phyloP scores from a whole-genome alignment of 2,113 vertebrate genomes.

The Henicopernis longicauda region DNA sequence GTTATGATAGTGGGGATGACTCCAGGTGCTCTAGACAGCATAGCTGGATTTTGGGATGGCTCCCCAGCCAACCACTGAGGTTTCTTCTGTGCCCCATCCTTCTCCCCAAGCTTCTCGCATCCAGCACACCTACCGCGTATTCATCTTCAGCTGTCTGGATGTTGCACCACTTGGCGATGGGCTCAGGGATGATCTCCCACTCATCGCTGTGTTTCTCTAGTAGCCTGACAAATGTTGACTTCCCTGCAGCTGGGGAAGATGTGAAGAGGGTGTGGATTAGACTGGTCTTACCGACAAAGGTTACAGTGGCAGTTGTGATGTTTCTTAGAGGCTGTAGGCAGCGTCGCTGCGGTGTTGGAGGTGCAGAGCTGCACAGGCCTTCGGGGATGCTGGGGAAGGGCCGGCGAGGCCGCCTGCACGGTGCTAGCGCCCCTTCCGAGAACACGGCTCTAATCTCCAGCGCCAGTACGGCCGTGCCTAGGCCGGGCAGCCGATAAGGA shows the following conservation, averaged over 20 bases:
- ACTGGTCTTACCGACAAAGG: rapidly evolving
- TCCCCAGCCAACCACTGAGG: neutral
- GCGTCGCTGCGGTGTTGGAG: rapidly evolving
- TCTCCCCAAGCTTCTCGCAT: too few relatives aligned
- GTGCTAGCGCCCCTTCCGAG: neutral
- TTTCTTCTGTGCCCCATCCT: neutral
- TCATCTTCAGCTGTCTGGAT: conserved; percentile 68
- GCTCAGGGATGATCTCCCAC: conserved; percentile 78
- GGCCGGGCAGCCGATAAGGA: neutral
- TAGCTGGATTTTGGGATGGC: neutral
- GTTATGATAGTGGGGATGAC: neutral
- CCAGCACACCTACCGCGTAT: conserved; percentile 20
- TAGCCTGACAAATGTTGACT: conserved; percentile 75
- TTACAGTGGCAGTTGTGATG: too few relatives aligned
- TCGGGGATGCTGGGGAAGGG: neutral
- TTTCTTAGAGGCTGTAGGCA: rapidly evolving
- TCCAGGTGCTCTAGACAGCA: neutral
- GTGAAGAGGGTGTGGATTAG: neutral
- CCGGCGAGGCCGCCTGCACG: too few relatives aligned
- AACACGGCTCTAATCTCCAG: neutral
- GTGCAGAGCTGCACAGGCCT: too few relatives aligned
- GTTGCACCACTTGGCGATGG: conserved; percentile 81
- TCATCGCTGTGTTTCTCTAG: conserved; percentile 71
- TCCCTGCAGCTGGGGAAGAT: conserved; percentile 69
- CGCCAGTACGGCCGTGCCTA: neutral